Evolutionary conservation across 2,113 vertebrate genomes (phyloP).

Genomic region (Globicephala melas): DNA sequence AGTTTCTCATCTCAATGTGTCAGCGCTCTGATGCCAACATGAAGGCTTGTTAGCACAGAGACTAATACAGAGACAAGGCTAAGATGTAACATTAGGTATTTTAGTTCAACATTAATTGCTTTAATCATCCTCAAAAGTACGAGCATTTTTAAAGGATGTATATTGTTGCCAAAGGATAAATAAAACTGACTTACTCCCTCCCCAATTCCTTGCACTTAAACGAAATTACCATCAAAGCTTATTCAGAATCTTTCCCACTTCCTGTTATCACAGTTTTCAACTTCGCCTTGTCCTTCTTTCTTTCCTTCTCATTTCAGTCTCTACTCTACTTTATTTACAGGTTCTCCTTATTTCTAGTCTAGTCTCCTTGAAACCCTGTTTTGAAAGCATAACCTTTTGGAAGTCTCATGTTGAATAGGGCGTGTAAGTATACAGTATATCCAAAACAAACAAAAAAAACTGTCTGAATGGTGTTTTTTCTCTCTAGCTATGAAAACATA

Average conservation of each 20-base stretch:
- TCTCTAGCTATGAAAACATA: not conserved
- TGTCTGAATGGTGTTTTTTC: not conserved
- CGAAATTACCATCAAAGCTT: not conserved
- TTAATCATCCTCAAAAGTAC: slow-evolving; percentile 18
- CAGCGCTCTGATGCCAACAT: not conserved
- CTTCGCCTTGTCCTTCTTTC: not conserved
- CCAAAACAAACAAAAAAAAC: not conserved
- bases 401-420: not conserved
- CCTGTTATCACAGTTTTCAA: not conserved
- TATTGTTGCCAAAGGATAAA: not conserved
- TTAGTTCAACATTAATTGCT: not conserved
- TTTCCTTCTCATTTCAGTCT: not conserved
- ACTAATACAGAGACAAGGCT: not conserved
- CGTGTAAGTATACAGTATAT: not conserved
- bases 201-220: not conserved
- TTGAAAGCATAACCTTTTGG: slow-evolving; percentile 1
- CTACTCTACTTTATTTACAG: not conserved
- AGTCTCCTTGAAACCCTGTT: not conserved
- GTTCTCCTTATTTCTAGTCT: not conserved
- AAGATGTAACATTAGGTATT: not conserved
- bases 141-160: not conserved
- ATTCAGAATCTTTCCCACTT: not conserved
- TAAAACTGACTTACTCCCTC: not conserved
- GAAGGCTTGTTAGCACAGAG: not conserved
- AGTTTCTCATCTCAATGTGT: slow-evolving; percentile 39